Base-by-base conservation (phyloP, 2,888 invertebrate genomes). In the Lacanobia wlatinum region DNA sequence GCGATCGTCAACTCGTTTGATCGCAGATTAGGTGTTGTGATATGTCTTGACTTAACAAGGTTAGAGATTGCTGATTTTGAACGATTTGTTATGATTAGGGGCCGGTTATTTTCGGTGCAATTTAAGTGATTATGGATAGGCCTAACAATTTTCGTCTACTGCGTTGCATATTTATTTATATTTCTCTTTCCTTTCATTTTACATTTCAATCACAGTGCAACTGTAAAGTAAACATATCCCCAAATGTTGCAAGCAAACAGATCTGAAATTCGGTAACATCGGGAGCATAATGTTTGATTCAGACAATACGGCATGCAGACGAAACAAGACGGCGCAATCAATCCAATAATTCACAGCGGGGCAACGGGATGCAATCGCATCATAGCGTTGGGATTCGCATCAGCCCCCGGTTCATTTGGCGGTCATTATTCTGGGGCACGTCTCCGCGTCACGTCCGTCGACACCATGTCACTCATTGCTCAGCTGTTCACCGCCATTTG, bases 371-470 rank as follows among this genome's bases (percentile, higher is more conserved):
- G 83, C 85, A 86, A 87, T 86, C 82, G 80, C 85, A 82, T 87
- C 85, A 85, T 79, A 79, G 87, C 88, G 90, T 89, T 90, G 88
- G 87, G 87, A 90, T 88, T 90, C 87, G 81, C 88, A 87, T 89
- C 90, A 89, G 89, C 87, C 88, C 84, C 84, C 84, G 88, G 89
- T 93, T 93, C 93, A 94, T 93, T 93, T 92, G 89, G 84, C 87
- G 87, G 90, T 88, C 91, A 93, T 94, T 94, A 94, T 94, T 92
- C 92, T 82, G 85, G 82, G 83, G 88, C 94, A 93, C 92, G 92
- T 89, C 84, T 78, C 85, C 78, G 73, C 86, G 87, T 73, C 86
- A 84, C 84, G 87, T 82, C 70, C 82, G 80, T 80, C 78, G 80
- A 69, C 80, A 78, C 82, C 82, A 83, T 74, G 86, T 88, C 88